Base-by-base conservation (phyloP, 2,113 vertebrate genomes). In the Phyllopteryx taeniolatus region DNA sequence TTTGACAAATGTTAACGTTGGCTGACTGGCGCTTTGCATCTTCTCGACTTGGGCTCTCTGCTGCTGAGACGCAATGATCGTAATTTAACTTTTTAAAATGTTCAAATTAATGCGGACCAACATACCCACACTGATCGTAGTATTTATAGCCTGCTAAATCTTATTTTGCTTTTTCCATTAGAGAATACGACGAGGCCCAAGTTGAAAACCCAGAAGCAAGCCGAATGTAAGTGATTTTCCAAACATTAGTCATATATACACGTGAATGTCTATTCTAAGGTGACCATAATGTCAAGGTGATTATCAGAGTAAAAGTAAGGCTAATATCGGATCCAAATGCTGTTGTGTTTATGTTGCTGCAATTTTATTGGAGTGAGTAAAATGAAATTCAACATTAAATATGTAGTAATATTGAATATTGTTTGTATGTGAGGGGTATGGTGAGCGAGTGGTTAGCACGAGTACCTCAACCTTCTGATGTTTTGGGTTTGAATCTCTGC, bases 121-220 rank as follows among this genome's bases (percentile, higher is more conserved):
- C 13, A 15, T 14, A n/a, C 19, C 11, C n/a, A 3, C 2, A 22
- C 12, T 47, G 4, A 42, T 8, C 35, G 15, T 33, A 73, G 20
- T 56, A n/a, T 20, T 43, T 8, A 0, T 47, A 27, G 47, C 15
- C 2, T 51, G 49, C 49, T 19, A 51, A 19, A 0, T 66, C 4
- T 17, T 20, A 19, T 47, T 43, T 81, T 70, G 83, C 57, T 75
- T 73, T n/a, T 80, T 69, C 53, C 3, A 62, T 63, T 6, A 91
- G 90, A 89, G 84, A 88, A 83, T 70, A 87, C 95, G 95, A 95
- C 95, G 96, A 97, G 93, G 92, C 94, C 89, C 94, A 94, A 90
- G 92, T 94, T 93, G 97, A 96, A 93, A 95, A 95, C 95, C 93
- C 94, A 89, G 95, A 98, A 99, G 92, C 96, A 95, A 98, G 95